Conservation (phyloP, 1,140 invertebrate species). For the Drepana arcuata region DNA sequence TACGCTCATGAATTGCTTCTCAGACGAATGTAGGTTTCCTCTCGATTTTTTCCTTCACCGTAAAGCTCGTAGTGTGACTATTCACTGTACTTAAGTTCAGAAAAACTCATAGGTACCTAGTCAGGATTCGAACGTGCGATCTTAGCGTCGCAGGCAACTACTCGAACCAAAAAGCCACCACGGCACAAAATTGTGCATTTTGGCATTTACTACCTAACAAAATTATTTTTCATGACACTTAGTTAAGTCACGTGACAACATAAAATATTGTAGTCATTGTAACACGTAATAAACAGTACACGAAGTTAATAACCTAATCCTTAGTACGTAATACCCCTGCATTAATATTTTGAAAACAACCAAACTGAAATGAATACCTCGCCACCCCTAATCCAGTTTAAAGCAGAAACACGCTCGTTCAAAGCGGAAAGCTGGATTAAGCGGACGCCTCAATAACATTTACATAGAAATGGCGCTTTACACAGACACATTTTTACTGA, state of each 20-base stretch:
- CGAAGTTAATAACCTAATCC: background rate
- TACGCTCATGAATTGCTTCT: too few species aligned
- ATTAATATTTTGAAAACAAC: too few species aligned
- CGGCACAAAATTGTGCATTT: background rate
- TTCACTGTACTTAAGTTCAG: too few species aligned
- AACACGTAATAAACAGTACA: background rate
- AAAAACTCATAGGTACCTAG: too few species aligned
- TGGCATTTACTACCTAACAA: background rate
- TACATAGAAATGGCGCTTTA: slow-evolving; percentile 57
- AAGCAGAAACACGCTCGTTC: slow-evolving; percentile 52
- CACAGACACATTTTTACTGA: slow-evolving; percentile 36
- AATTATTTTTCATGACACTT: background rate
- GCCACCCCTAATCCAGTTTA: slow-evolving; percentile 45
- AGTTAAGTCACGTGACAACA: background rate
- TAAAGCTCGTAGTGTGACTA: too few species aligned
- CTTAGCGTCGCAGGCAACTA: too few species aligned
- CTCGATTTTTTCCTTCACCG: too few species aligned
- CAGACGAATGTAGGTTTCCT: too few species aligned
- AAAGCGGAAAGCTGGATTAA: slow-evolving; percentile 48
- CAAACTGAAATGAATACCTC: background rate
- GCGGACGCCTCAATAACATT: slow-evolving; percentile 58
- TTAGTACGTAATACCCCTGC: too few species aligned
- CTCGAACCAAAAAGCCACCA: too few species aligned
- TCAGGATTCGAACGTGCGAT: too few species aligned
- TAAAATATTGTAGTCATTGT: background rate